phyloP scores from a whole-genome alignment of 2,888 invertebrate genomes.

The Lutraria lutraria region DNA sequence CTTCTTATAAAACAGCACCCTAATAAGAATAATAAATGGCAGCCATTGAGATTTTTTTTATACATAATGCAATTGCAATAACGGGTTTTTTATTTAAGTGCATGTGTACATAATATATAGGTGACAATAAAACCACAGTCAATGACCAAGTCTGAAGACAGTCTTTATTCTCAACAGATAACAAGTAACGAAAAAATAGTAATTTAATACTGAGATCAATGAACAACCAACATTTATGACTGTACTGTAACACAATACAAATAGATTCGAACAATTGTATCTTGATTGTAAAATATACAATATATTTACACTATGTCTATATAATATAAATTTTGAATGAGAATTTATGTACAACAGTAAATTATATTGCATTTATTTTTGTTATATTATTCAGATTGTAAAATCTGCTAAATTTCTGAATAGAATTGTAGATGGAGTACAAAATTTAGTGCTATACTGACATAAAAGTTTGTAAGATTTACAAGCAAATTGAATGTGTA shows the following conservation, averaged over 20 bases:
- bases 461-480: neutral
- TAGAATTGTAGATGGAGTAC: neutral
- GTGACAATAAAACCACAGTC: neutral
- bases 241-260: conserved; percentile 3
- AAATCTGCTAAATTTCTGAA: neutral
- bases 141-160: neutral
- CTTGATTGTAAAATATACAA: neutral
- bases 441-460: neutral
- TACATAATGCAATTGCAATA: no score
- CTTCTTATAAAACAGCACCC: no score
- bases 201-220: conserved; percentile 1
- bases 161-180: neutral
- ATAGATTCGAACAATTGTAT: conserved; percentile 14
- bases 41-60: no score
- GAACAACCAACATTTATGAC: conserved; percentile 3
- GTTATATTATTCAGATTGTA: neutral
- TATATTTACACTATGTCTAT: neutral
- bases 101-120: neutral
- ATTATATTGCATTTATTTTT: neutral
- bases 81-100: no score
- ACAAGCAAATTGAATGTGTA: neutral
- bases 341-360: neutral
- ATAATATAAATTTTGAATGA: neutral
- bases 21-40: no score
- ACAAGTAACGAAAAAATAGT: neutral